These are phyloP conservation scores for Stigmatopora argus DNA, from an alignment of 2,113 vertebrate species.

Conservation along the genomic window DNA sequence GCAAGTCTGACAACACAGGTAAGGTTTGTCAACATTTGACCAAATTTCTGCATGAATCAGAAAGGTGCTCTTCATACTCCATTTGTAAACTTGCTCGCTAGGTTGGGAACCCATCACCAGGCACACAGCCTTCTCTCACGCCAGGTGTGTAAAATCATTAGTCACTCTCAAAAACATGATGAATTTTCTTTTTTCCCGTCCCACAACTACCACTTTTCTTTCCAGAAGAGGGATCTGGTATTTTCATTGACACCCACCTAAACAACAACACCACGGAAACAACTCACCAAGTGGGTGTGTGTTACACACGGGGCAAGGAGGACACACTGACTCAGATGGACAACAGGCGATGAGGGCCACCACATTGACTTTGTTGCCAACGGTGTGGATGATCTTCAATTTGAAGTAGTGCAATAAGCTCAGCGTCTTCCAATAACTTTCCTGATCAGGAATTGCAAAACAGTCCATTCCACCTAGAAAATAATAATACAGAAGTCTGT, in stretches of 20 bases:
- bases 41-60: neutral
- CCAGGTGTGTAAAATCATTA: slow-evolving; percentile 31
- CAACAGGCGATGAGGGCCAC: slow-evolving; percentile 68
- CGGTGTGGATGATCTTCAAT: neutral
- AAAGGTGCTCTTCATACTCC: neutral
- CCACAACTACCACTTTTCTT: neutral
- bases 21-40: slow-evolving; percentile 2
- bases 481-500: slow-evolving; percentile 12
- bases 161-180: too few relatives aligned
- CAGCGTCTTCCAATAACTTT: slow-evolving; percentile 2
- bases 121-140: slow-evolving; percentile 1
- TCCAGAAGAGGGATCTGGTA: slow-evolving; percentile 67
- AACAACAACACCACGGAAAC: slow-evolving; percentile 78
- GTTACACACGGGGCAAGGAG: slow-evolving; percentile 74
- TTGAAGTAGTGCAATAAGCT: slow-evolving; percentile 20
- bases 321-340: slow-evolving; percentile 76
- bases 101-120: slow-evolving; percentile 17
- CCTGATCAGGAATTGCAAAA: slow-evolving; percentile 18
- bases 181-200: neutral
- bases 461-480: slow-evolving; percentile 49
- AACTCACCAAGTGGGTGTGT: slow-evolving; percentile 75
- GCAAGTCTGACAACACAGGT: slow-evolving; percentile 37
- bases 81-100: slow-evolving; percentile 15
- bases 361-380: slow-evolving; percentile 51
- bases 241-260: slow-evolving; percentile 75